Percentiles rank a stretch among this genome's conserved stretches.
Conservation (phyloP, 2,113 vertebrate species). For the Calyptommatus sinebrachiatus region DNA sequence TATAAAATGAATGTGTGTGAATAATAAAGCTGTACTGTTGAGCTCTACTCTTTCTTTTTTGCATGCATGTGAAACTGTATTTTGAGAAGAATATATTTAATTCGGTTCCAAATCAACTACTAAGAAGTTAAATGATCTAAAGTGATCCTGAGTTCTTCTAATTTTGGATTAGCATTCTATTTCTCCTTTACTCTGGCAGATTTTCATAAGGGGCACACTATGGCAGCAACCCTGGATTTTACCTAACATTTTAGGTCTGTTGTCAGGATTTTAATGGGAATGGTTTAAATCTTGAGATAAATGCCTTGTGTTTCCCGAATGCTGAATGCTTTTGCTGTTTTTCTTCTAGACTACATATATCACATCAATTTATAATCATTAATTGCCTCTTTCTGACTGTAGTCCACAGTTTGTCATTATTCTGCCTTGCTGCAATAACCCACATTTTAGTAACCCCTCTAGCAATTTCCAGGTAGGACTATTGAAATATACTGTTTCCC, state of each 20-base stretch:
- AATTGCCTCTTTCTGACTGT: background rate
- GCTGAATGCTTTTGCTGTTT: background rate
- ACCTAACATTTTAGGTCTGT: background rate
- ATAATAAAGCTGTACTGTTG: background rate
- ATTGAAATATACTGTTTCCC: too few relatives aligned
- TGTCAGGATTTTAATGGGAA: background rate
- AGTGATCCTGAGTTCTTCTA: background rate
- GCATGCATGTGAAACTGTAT: background rate
- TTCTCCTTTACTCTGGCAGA: background rate
- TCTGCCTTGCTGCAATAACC: background rate
- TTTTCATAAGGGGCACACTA: background rate
- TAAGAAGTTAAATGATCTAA: background rate
- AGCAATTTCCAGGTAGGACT: too few relatives aligned
- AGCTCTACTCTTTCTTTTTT: background rate
- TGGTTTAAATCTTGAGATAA: background rate
- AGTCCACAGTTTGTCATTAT: background rate
- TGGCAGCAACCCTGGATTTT: too few relatives aligned
- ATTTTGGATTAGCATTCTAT: background rate
- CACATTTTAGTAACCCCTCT: too few relatives aligned
- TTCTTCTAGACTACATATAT: background rate
- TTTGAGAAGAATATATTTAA: background rate
- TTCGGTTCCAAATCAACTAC: background rate
- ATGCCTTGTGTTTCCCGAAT: background rate
- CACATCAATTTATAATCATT: background rate
- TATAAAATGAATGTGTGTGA: background rate